A percentile compares a stretch with the other conserved stretches of the same genome.
phyloP scores from a whole-genome alignment of 2,113 vertebrate species.

The Baryphthengus martii region DNA sequence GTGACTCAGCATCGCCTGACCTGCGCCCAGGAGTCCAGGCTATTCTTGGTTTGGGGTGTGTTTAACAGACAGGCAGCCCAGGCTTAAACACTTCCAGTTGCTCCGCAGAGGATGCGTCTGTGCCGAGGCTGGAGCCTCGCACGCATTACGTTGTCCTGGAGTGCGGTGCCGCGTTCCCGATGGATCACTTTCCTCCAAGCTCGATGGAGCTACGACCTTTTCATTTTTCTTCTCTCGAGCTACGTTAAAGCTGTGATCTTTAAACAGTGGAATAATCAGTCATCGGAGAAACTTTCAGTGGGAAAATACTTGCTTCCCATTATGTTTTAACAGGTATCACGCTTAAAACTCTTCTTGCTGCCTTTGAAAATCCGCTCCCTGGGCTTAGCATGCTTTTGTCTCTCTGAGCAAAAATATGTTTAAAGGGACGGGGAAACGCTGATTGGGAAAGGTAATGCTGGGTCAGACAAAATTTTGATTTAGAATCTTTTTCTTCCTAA shows the following conservation, averaged over 20 bases:
- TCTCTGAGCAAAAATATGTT: neutral
- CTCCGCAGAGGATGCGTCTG: neutral
- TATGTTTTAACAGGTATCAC: neutral
- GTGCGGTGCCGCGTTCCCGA: fast-evolving
- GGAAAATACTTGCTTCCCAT: neutral
- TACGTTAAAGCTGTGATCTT: neutral
- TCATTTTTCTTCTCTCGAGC: neutral
- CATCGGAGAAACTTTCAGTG: neutral
- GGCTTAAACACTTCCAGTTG: neutral
- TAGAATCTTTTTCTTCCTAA: neutral
- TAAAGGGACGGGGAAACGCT: neutral
- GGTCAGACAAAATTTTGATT: neutral
- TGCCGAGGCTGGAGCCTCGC: neutral
- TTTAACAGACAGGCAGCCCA: neutral
- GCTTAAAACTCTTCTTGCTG: neutral
- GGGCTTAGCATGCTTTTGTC: neutral
- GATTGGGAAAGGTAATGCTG: neutral
- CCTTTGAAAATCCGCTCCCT: neutral
- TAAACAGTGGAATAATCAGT: neutral
- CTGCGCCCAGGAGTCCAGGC: neutral
- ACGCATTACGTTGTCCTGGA: fast-evolving
- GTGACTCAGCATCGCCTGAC: slow-evolving; percentile 61
- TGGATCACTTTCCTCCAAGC: neutral
- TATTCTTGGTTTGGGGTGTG: slow-evolving; percentile 6
- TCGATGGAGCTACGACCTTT: neutral